Base-by-base conservation (phyloP, 2,888 invertebrate species). In the Herminia tarsipennalis region DNA sequence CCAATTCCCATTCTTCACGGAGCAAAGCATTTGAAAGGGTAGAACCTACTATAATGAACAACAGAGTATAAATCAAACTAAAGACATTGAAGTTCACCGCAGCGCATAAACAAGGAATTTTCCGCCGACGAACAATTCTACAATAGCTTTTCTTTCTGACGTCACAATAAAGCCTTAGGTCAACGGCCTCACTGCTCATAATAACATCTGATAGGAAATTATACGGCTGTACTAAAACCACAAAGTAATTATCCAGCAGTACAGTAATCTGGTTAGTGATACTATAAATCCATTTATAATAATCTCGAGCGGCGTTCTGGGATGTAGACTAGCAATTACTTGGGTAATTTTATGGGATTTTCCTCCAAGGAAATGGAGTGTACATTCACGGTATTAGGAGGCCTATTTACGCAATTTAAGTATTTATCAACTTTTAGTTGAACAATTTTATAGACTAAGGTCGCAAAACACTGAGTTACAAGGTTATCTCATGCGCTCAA, bases 201-300 rank as follows among this genome's bases (percentile, higher is more conserved):
- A 29, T 14, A 34, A 24, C 9, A 34, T 33, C 28, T 25, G 21
- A 37, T 29, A 35, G 5, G 41, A 47, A 36, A 45, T 53, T 46
- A 56, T 53, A 52, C 32, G 28, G 51, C 50, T 51, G 25, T 37
- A 40, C 53, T 53, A 44, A 48, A 41, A 61, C 61, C 56, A 46
- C 40, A 51, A 42, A 54, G 46, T 59, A 57, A 66, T 66, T 62
- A 56, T 41, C 38, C 49, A 32, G 25, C 49, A 28, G 37, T 35
- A 44, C 30, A 43, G 42, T 60, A 57, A 68, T 58, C 40, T 40
- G 12, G 40, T 53, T 57, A 51, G 35, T 39, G 29, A 45, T 34
- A 39, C 12, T 45, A 44, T 49, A 56, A 56, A 56, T 55, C 50
- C 44, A 34, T 53, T 57, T 51, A 55, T 57, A 46, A 61, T 58